phyloP scores from a whole-genome alignment of 2,888 invertebrate genomes.

The Tenthredo notha region DNA sequence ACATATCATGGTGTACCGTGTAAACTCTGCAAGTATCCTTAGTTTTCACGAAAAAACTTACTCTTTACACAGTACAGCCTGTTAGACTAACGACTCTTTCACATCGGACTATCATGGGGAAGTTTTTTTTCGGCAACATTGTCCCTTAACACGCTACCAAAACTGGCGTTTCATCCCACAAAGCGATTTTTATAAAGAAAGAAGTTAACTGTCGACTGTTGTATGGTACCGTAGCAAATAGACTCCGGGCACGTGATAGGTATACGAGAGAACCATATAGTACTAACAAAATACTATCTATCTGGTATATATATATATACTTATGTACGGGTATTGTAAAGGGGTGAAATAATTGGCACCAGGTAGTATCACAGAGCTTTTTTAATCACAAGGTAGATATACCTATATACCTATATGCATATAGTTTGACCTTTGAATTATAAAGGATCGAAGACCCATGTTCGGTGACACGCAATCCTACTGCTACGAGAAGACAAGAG shows the following conservation, averaged over 20 bases:
- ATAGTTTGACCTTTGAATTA: conserved; percentile 27
- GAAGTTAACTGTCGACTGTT: conserved; percentile 5
- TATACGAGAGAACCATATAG: neutral
- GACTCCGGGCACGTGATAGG: conserved; percentile 42
- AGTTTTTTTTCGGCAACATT: conserved; percentile 23
- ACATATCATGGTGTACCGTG: neutral
- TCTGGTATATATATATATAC: neutral
- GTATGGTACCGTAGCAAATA: conserved; percentile 16
- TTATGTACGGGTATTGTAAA: neutral
- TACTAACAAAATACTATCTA: neutral
- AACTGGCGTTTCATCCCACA: conserved; percentile 7
- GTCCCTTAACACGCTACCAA: conserved; percentile 32
- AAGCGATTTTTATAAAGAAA: conserved; percentile 29
- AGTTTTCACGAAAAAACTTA: conserved; percentile 4
- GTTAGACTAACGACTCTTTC: conserved; percentile 28
- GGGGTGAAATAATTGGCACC: conserved; percentile 34
- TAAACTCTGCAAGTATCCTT: neutral
- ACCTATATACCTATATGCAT: neutral
- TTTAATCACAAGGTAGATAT: conserved; percentile 17
- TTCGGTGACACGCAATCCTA: conserved; percentile 28
- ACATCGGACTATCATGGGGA: neutral
- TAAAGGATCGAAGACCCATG: neutral
- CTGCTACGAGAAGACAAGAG: neutral
- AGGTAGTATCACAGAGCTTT: conserved; percentile 7
- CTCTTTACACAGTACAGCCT: neutral